A percentile compares a stretch with the other conserved stretches of the same genome.
Conservation (phyloP, 2,888 invertebrate species). For the Trachelus stipa region DNA sequence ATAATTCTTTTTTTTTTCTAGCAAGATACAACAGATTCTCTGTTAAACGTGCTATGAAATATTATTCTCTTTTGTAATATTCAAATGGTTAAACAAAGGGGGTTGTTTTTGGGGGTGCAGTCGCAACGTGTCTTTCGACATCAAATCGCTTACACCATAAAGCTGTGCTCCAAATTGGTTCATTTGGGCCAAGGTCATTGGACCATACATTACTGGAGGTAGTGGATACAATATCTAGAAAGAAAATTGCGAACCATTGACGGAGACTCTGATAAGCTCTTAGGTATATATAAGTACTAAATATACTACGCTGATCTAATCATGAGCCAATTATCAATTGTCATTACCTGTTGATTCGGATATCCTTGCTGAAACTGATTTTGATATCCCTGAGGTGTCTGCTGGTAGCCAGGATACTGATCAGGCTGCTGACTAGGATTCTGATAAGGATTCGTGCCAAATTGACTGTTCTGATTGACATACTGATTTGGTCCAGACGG, state of each 20-base stretch:
- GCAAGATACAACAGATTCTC: neutral
- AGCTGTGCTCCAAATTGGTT: slow-evolving; percentile 52
- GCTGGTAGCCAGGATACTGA: slow-evolving; percentile 41
- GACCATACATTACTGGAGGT: slow-evolving; percentile 46
- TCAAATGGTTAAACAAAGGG: neutral
- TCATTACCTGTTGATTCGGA: slow-evolving; percentile 51
- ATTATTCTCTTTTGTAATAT: neutral
- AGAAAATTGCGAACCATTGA: slow-evolving; percentile 21
- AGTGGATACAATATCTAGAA: slow-evolving; percentile 51
- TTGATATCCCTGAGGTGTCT: slow-evolving; percentile 50
- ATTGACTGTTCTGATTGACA: slow-evolving; percentile 26
- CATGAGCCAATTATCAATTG: neutral
- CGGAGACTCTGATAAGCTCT: neutral
- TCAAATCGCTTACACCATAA: slow-evolving; percentile 50
- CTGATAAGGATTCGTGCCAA: slow-evolving; percentile 29
- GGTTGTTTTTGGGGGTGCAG: neutral
- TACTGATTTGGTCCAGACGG: slow-evolving; percentile 34
- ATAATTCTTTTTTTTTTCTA: neutral
- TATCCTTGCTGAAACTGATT: slow-evolving; percentile 47
- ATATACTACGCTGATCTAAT: neutral
- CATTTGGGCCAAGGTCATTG: slow-evolving; percentile 52
- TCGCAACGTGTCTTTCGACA: neutral
- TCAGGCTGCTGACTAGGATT: slow-evolving; percentile 48
- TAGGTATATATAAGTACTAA: neutral
- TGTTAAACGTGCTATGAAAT: neutral